Conservation (phyloP, 1,140 invertebrate genomes). For the Saxidomus purpurata region DNA sequence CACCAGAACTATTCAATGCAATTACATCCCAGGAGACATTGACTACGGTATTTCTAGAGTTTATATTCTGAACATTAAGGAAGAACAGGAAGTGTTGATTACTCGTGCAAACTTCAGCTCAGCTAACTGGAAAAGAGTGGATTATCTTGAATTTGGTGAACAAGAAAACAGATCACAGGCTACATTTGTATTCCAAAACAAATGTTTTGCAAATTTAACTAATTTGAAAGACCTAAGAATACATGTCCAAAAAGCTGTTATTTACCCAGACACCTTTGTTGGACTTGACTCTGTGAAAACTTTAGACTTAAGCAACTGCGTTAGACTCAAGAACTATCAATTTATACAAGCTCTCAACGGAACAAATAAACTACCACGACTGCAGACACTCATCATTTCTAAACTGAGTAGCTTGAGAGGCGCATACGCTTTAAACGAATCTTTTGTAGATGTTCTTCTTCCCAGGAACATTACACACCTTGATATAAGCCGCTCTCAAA, state of each 20-base stretch:
- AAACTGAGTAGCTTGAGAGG: not conserved
- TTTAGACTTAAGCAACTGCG: not conserved
- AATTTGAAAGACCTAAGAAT: not conserved
- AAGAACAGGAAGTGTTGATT: not conserved
- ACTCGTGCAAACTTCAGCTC: not conserved
- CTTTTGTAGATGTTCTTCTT: not conserved
- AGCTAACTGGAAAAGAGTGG: not conserved
- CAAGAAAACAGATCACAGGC: not conserved
- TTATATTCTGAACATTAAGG: not conserved
- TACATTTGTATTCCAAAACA: not conserved
- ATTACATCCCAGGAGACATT: not conserved
- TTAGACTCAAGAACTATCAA: not conserved
- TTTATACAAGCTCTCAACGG: not conserved
- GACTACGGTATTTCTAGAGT: not conserved
- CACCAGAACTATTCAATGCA: not conserved
- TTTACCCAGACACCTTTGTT: not conserved
- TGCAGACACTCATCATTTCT: not conserved
- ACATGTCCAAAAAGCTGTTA: not conserved
- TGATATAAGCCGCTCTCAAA: slow-evolving; percentile 1
- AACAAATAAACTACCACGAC: not conserved
- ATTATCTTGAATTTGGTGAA: not conserved
- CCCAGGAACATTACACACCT: not conserved
- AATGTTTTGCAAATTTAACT: not conserved
- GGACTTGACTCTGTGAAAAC: not conserved
- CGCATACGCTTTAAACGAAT: not conserved